These are phyloP conservation scores for Propithecus deckenii DNA, from an alignment of 2,797 vertebrate species.

Conservation along the genomic window DNA sequence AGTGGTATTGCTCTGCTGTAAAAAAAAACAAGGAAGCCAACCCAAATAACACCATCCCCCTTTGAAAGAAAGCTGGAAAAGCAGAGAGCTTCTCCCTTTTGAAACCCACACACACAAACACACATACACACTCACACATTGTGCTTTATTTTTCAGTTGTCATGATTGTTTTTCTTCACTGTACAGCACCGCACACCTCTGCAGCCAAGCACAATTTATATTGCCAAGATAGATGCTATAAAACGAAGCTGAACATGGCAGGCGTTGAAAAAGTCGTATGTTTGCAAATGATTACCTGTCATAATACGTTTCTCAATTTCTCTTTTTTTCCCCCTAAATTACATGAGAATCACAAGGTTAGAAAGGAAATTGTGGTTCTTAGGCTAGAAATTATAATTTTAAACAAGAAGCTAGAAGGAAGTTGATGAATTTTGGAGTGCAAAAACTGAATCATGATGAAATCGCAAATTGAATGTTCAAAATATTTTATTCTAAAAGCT, in stretches of 20 bases:
- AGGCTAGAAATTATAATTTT: conserved; percentile 65
- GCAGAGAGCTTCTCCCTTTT: conserved; percentile 31
- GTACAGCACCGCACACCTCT: conserved; percentile 58
- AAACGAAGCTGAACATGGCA: conserved; percentile 79
- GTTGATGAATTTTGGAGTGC: neutral
- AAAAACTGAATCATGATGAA: conserved; percentile 48
- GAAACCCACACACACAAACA: neutral
- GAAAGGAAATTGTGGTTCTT: conserved; percentile 57
- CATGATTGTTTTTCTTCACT: conserved; percentile 74
- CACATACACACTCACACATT: neutral
- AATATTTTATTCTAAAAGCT: neutral
- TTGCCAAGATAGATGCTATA: conserved; percentile 81
- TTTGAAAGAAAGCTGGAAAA: conserved; percentile 66
- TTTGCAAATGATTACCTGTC: conserved; percentile 84
- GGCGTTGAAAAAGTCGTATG: conserved; percentile 81
- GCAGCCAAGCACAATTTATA: conserved; percentile 80
- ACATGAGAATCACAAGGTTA: conserved; percentile 55
- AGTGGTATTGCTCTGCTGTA: conserved; percentile 58
- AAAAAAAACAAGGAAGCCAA: conserved; percentile 71
- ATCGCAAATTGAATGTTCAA: conserved; percentile 46
- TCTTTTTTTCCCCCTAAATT: conserved; percentile 3
- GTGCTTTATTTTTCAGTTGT: conserved; percentile 79
- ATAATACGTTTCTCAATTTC: conserved; percentile 76
- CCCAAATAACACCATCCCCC: conserved; percentile 18
- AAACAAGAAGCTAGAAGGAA: conserved; percentile 51